phyloP scores from a whole-genome alignment of 2,888 invertebrate species.

The Pocota personata region DNA sequence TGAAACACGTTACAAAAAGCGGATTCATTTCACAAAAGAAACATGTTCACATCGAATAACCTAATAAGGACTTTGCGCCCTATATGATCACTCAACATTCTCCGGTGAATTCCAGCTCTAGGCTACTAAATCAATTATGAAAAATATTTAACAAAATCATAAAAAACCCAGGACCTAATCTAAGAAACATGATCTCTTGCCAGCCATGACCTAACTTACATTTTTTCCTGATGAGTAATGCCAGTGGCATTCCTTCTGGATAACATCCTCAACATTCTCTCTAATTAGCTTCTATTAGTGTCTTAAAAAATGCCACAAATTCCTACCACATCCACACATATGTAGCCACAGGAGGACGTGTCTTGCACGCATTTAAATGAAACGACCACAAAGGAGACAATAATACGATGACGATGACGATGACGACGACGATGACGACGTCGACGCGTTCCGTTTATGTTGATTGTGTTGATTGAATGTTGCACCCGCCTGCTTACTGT shows the following conservation, averaged over 20 bases:
- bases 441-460: slow-evolving; percentile 54
- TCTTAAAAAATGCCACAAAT: slow-evolving; percentile 29
- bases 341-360: neutral
- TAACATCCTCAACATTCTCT: slow-evolving; percentile 23
- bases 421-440: slow-evolving; percentile 15
- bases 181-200: slow-evolving; percentile 21
- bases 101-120: neutral
- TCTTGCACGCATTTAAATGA: slow-evolving; percentile 43
- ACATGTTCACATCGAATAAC: too few species aligned
- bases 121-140: neutral
- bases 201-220: slow-evolving; percentile 25
- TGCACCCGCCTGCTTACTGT: slow-evolving; percentile 57
- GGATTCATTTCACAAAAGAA: too few species aligned
- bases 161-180: slow-evolving; percentile 3
- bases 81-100: neutral
- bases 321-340: neutral
- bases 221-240: slow-evolving; percentile 19
- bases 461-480: slow-evolving; percentile 72
- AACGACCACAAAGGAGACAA: slow-evolving; percentile 55
- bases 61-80: neutral
- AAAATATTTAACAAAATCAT: neutral
- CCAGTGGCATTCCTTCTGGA: neutral
- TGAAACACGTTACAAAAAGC: too few species aligned
- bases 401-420: slow-evolving; percentile 31
- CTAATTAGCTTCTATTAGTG: slow-evolving; percentile 61